phyloP scores from a whole-genome alignment of 2,888 invertebrate species.

The Hypomecis atomaria region DNA sequence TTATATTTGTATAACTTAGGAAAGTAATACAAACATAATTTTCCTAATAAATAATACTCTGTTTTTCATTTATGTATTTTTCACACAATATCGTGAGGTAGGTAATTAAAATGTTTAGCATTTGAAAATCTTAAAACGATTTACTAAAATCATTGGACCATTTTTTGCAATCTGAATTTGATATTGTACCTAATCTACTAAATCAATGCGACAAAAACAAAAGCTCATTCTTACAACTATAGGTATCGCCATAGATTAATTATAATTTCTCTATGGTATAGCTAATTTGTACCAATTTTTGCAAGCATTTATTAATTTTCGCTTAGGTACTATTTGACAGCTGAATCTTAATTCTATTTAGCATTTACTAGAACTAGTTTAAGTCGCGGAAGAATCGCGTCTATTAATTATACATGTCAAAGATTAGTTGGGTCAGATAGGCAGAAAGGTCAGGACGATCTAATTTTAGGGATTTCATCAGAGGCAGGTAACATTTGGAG shows the following conservation, averaged over 20 bases:
- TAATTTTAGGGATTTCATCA: conserved; percentile 31
- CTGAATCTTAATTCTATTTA: conserved; percentile 7
- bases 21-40: too few species aligned
- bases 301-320: conserved; percentile 5
- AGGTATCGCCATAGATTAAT: too few species aligned
- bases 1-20: too few species aligned
- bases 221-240: background rate
- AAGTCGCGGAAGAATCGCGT: conserved; percentile 63
- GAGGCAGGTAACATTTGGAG: conserved; percentile 16
- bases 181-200: background rate
- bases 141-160: too few species aligned
- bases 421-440: conserved; percentile 54
- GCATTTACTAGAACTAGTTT: conserved; percentile 58
- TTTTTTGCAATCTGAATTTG: background rate
- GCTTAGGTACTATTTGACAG: conserved; percentile 4
- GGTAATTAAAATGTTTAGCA: too few species aligned
- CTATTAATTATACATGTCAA: conserved; percentile 67
- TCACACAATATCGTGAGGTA: too few species aligned
- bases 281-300: conserved; percentile 11
- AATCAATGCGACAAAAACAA: conserved; percentile 1
- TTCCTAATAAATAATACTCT: too few species aligned
- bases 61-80: too few species aligned
- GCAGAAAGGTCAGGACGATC: conserved; percentile 43
- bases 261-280: too few species aligned
- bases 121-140: too few species aligned